Percentiles rank a stretch among this genome's conserved stretches.
Conservation (phyloP, 2,113 vertebrate genomes). For the Heterotis niloticus region DNA sequence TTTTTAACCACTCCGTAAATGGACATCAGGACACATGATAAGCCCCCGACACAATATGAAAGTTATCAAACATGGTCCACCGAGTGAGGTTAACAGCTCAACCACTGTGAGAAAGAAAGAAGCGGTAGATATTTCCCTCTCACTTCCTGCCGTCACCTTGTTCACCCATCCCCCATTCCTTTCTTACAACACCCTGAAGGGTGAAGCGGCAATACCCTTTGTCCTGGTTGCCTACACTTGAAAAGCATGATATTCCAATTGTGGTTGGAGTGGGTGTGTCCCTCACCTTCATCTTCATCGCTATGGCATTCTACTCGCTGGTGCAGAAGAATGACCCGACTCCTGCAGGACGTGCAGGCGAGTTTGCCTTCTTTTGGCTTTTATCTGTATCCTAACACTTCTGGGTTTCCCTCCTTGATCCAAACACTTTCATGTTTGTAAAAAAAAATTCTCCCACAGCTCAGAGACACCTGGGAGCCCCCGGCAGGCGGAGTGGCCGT, state of each 20-base stretch:
- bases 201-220: constrained; percentile 48
- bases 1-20: background rate
- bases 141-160: background rate
- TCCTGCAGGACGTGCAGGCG: constrained; percentile 58
- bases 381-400: background rate
- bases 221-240: constrained; percentile 62
- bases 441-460: constrained; percentile 44
- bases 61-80: background rate
- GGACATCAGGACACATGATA: background rate
- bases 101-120: background rate
- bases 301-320: constrained; percentile 70
- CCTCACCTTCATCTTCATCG: constrained; percentile 70
- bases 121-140: background rate
- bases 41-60: background rate
- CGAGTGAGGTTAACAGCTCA: background rate
- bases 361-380: constrained; percentile 3
- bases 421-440: background rate
- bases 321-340: constrained; percentile 63
- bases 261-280: constrained; percentile 71
- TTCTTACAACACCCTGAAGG: constrained; percentile 32
- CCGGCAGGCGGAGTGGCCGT: constrained; percentile 47
- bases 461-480: constrained; percentile 55
- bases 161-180: background rate
- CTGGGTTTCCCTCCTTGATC: background rate
- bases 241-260: constrained; percentile 73